Conservation (phyloP, 2,113 vertebrate genomes). For the Actenoides hombroni region DNA sequence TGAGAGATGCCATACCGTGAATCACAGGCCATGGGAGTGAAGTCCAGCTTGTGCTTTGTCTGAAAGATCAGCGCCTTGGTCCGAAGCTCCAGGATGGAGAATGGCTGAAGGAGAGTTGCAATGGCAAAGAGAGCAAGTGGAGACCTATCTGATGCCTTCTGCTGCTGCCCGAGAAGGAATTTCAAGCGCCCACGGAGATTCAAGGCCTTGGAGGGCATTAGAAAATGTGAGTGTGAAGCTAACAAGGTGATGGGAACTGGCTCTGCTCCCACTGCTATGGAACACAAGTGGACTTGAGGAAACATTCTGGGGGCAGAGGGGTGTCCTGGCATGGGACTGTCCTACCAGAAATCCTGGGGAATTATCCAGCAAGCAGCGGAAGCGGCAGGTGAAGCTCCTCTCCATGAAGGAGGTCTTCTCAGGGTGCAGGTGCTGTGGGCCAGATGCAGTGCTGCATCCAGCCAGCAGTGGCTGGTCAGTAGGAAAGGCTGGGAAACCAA, state of each 20-base stretch:
- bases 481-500: neutral
- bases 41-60: constrained; percentile 51
- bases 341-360: constrained; percentile 82
- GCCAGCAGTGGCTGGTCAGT: neutral
- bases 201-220: constrained; percentile 2
- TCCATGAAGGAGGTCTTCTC: constrained; percentile 74
- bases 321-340: fast-evolving
- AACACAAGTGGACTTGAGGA: neutral
- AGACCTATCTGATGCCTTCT: neutral
- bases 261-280: neutral
- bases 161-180: neutral
- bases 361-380: constrained; percentile 83
- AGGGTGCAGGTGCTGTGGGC: constrained; percentile 5
- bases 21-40: constrained; percentile 38
- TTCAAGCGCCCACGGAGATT: neutral
- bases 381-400: constrained; percentile 79
- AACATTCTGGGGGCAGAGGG: neutral
- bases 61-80: neutral
- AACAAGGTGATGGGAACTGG: neutral
- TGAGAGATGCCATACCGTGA: neutral
- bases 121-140: neutral
- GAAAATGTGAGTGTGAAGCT: neutral
- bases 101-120: neutral
- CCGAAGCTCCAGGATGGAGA: constrained; percentile 5
- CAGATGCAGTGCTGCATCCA: fast-evolving